Evolutionary conservation across 1,140 invertebrate genomes (phyloP).

Genomic region (Pseudomyrmex flavicornis): DNA sequence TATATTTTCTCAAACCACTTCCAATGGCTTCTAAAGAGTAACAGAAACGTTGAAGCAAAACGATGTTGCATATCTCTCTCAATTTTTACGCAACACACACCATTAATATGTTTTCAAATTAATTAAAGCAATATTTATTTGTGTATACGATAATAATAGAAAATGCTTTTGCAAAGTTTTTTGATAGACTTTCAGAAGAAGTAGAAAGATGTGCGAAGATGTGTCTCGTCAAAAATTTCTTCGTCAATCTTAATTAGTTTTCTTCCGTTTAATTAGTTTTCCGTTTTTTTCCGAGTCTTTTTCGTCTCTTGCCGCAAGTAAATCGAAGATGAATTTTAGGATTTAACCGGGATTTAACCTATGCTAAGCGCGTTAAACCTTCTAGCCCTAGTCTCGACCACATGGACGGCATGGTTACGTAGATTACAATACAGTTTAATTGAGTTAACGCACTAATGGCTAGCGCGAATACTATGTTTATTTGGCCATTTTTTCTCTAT

Average conservation of each 20-base stretch:
- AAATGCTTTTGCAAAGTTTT: too few species aligned
- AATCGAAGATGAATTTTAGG: constrained; percentile 80
- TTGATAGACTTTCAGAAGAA: neutral
- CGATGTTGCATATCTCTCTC: too few species aligned
- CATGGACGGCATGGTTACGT: constrained; percentile 70
- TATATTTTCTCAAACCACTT: too few species aligned
- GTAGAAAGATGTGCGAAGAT: neutral
- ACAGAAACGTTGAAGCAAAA: too few species aligned
- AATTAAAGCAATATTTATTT: too few species aligned
- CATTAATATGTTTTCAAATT: too few species aligned
- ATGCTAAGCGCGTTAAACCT: constrained; percentile 79
- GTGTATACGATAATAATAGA: too few species aligned
- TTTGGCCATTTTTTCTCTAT: neutral
- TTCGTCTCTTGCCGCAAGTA: constrained; percentile 71
- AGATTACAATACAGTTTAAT: constrained; percentile 82
- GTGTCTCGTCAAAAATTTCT: constrained; percentile 50
- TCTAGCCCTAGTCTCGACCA: constrained; percentile 72
- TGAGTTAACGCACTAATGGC: constrained; percentile 76
- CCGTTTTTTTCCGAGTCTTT: constrained; percentile 10
- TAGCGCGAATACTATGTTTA: constrained; percentile 33
- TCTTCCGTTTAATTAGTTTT: constrained; percentile 59
- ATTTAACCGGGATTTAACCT: constrained; percentile 80
- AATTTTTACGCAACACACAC: too few species aligned
- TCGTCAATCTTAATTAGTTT: constrained; percentile 50
- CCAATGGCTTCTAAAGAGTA: too few species aligned